A percentile compares a stretch with the other conserved stretches of the same genome.
Evolutionary conservation across 1,140 invertebrate species (phyloP).

Genomic region (Drosophila ambigua): DNA sequence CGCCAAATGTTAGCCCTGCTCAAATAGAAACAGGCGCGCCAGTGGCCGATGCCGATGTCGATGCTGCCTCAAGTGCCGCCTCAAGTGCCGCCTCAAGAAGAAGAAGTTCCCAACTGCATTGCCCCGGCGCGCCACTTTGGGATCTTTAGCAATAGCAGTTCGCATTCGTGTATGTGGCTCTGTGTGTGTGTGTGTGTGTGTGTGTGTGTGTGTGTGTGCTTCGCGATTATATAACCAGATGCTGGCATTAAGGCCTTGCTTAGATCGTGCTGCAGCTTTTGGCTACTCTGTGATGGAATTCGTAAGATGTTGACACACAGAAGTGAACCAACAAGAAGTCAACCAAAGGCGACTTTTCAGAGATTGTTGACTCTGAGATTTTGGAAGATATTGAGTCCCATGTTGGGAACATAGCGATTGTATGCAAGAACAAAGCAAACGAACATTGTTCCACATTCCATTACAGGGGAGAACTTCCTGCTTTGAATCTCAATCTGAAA

Average conservation of each 20-base stretch:
- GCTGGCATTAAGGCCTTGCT: constrained; percentile 63
- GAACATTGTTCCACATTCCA: too few species aligned
- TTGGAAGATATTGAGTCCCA: too few species aligned
- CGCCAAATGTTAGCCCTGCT: constrained; percentile 36
- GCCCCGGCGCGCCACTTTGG: constrained; percentile 17
- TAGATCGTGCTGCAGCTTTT: constrained; percentile 36
- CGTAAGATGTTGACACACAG: constrained; percentile 46
- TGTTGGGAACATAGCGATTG: too few species aligned
- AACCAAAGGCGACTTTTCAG: constrained; percentile 7
- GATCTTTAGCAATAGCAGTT: constrained; percentile 59
- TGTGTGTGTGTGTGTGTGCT: constrained; percentile 25
- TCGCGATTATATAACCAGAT: constrained; percentile 65
- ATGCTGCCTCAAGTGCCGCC: constrained; percentile 27
- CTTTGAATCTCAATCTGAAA: background rate
- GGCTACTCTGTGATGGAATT: constrained; percentile 32
- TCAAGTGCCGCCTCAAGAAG: constrained; percentile 47
- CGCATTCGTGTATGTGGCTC: constrained; percentile 17
- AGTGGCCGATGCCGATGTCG: constrained; percentile 13
- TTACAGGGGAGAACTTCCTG: too few species aligned
- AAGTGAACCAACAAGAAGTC: constrained; percentile 25
- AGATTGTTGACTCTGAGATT: background rate
- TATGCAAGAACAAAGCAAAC: too few species aligned
- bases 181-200: constrained; percentile 27
- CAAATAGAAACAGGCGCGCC: constrained; percentile 60
- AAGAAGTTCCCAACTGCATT: constrained; percentile 49